phyloP scores from a whole-genome alignment of 2,113 vertebrate genomes.

The Calidris pugnax region DNA sequence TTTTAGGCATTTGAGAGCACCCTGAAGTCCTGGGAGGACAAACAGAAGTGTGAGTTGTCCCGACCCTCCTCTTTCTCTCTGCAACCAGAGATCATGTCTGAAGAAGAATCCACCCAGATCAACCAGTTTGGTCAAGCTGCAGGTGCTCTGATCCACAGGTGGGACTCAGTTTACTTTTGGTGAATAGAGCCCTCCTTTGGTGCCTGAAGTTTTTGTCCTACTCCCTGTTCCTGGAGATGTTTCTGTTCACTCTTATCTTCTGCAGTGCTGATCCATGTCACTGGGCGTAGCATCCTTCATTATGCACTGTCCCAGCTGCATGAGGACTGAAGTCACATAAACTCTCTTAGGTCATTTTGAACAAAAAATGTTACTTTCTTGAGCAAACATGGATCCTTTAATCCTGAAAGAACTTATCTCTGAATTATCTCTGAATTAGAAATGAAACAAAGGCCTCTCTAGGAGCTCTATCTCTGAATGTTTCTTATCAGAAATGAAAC shows the following conservation, averaged over 20 bases:
- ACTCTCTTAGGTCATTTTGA: background rate
- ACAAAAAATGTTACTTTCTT: background rate
- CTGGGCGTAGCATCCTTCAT: background rate
- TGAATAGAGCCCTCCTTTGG: background rate
- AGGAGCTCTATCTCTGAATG: background rate
- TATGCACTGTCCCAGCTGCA: background rate
- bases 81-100: slow-evolving; percentile 88
- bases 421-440: too few species aligned
- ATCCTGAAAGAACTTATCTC: background rate
- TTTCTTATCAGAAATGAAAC: background rate
- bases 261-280: background rate
- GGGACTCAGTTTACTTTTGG: background rate
- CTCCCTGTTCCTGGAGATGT: background rate
- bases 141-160: slow-evolving; percentile 93
- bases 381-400: background rate
- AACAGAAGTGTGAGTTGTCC: slow-evolving; percentile 92
- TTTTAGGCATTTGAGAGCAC: slow-evolving; percentile 93
- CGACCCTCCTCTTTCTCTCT: slow-evolving; percentile 80
- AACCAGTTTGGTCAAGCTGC: slow-evolving; percentile 90
- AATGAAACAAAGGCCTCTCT: too few species aligned
- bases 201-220: background rate
- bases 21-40: slow-evolving; percentile 98
- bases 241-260: background rate
- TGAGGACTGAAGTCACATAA: background rate
- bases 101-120: slow-evolving; percentile 89